These are phyloP conservation scores for Macrotus californicus DNA, from an alignment of 2,113 vertebrate genomes.

Conservation along the genomic window DNA sequence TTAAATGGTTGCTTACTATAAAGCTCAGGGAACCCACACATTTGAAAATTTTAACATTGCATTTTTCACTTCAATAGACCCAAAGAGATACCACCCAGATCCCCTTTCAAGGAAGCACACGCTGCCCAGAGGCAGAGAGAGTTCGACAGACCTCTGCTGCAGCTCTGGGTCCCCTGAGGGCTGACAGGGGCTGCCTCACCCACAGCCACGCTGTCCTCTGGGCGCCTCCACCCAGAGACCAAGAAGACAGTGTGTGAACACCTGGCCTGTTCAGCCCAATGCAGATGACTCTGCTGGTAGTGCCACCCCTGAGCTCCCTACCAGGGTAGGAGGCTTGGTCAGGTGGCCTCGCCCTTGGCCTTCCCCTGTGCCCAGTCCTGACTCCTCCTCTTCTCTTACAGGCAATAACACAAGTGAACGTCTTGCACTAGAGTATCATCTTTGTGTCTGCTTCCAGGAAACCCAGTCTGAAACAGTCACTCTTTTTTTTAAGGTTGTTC, in stretches of 20 bases:
- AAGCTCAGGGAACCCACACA: not conserved
- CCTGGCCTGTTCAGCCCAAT: rapidly evolving
- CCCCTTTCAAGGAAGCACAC: not conserved
- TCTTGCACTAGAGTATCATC: not conserved
- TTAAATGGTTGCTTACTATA: not conserved
- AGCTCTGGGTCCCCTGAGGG: too few relatives aligned
- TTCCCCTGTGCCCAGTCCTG: not conserved
- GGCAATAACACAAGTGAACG: not conserved
- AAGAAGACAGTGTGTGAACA: not conserved
- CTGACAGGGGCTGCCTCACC: rapidly evolving
- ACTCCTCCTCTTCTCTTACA: not conserved
- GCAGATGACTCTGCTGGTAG: rapidly evolving
- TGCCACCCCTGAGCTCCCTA: not conserved
- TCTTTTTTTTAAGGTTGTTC: not conserved
- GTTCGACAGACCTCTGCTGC: not conserved
- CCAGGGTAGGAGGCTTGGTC: not conserved
- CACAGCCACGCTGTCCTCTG: not conserved
- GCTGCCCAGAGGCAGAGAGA: not conserved
- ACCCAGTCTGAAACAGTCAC: not conserved
- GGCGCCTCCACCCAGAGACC: too few relatives aligned
- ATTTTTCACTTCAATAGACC: not conserved
- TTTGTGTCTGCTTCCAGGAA: not conserved
- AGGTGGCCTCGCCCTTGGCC: too few relatives aligned
- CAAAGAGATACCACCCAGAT: not conserved
- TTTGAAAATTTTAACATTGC: not conserved